Evolutionary conservation across 2,113 vertebrate species (phyloP).

Genomic region (Vidua chalybeata): DNA sequence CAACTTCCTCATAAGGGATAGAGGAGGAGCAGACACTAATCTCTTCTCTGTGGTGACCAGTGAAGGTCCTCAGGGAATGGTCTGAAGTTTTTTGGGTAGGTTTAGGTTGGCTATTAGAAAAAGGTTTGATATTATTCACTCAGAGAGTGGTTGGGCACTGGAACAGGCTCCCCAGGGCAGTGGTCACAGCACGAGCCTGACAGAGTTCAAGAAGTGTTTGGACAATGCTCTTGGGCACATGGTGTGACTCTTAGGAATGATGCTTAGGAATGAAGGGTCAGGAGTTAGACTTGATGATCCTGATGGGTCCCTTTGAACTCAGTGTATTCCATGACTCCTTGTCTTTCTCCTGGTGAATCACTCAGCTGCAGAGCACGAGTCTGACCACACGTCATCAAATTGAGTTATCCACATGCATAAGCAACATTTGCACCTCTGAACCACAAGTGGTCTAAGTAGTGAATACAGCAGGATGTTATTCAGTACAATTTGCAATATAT

Average conservation of each 20-base stretch:
- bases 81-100: background rate
- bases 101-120: background rate
- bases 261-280: background rate
- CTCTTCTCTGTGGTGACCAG: background rate
- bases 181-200: background rate
- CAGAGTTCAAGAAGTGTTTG: background rate
- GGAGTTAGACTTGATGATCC: background rate
- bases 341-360: background rate
- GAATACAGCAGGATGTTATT: background rate
- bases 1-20: accelerated
- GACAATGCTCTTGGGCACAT: too few species aligned
- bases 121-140: background rate
- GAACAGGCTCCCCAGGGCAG: background rate
- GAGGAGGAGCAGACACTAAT: accelerated
- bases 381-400: background rate
- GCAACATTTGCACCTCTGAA: background rate
- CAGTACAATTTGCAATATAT: background rate
- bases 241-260: background rate
- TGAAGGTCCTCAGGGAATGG: background rate
- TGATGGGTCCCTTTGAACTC: background rate
- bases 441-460: background rate
- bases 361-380: background rate
- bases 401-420: background rate
- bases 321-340: background rate
- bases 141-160: background rate